Evolutionary conservation across 2,888 invertebrate species (phyloP).

Genomic region (Agonum fuliginosum): DNA sequence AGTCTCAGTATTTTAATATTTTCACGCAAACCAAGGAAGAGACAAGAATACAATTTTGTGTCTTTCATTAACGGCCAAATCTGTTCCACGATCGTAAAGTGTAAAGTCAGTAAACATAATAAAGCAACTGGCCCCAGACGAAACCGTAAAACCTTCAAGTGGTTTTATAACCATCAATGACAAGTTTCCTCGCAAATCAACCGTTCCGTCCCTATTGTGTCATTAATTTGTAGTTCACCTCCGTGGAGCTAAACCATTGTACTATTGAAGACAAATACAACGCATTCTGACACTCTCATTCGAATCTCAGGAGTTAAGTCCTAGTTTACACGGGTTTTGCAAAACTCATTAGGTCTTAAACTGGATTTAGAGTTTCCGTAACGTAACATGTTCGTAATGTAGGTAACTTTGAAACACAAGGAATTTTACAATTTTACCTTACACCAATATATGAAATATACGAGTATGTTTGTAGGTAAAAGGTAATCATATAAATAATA

Average conservation of each 20-base stretch:
- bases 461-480: too few species aligned
- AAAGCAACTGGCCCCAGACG: constrained; percentile 30
- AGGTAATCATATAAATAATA: too few species aligned
- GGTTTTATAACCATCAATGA: constrained; percentile 3
- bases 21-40: too few species aligned
- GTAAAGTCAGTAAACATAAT: constrained; percentile 32
- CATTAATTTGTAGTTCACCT: background rate
- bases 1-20: too few species aligned
- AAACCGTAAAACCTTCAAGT: constrained; percentile 21
- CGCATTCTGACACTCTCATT: constrained; percentile 15
- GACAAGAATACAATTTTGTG: background rate
- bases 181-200: constrained; percentile 3
- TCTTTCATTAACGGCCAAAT: constrained; percentile 26
- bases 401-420: too few species aligned
- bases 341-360: too few species aligned
- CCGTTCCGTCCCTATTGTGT: background rate
- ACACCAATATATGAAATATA: too few species aligned
- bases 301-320: background rate
- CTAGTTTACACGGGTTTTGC: too few species aligned
- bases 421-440: too few species aligned
- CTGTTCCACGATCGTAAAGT: constrained; percentile 42
- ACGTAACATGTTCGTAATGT: too few species aligned
- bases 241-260: background rate
- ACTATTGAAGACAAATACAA: too few species aligned
- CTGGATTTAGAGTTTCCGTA: too few species aligned